A percentile compares a stretch with the other conserved stretches of the same genome.
Conservation (phyloP, 2,113 vertebrate genomes). For the Sorex araneus region DNA sequence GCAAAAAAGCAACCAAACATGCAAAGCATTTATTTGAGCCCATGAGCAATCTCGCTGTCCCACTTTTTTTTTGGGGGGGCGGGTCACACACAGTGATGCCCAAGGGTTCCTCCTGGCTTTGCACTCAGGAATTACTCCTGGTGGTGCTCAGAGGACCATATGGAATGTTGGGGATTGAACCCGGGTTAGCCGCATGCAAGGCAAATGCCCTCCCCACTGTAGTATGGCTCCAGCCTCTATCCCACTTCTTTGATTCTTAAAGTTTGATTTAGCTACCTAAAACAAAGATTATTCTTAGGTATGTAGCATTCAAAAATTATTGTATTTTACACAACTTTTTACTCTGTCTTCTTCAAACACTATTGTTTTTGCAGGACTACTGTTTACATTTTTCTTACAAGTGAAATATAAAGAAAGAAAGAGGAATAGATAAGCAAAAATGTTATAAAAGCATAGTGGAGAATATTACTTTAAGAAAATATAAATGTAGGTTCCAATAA, state of each 20-base stretch:
- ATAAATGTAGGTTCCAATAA: background rate
- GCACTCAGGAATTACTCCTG: too few relatives aligned
- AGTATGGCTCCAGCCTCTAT: too few relatives aligned
- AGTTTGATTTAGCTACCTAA: constrained; percentile 3
- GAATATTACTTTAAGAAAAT: constrained; percentile 19
- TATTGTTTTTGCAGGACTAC: background rate
- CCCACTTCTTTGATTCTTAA: background rate
- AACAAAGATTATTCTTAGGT: background rate
- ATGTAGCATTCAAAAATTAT: constrained; percentile 38
- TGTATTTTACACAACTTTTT: background rate
- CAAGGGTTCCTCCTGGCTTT: too few relatives aligned
- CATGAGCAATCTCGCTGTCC: too few relatives aligned
- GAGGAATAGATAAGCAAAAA: background rate
- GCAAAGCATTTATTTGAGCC: background rate
- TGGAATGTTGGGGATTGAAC: too few relatives aligned
- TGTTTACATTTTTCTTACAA: constrained; percentile 34
- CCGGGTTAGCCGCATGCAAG: too few relatives aligned
- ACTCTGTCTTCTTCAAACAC: constrained; percentile 50
- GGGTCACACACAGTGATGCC: too few relatives aligned
- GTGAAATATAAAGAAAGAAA: constrained; percentile 40
- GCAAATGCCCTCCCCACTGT: too few relatives aligned
- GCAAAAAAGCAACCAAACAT: too few relatives aligned
- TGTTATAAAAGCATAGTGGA: background rate
- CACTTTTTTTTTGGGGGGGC: too few relatives aligned
- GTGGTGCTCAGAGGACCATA: too few relatives aligned